phyloP scores from a whole-genome alignment of 2,113 vertebrate genomes.

The Picathartes gymnocephalus region DNA sequence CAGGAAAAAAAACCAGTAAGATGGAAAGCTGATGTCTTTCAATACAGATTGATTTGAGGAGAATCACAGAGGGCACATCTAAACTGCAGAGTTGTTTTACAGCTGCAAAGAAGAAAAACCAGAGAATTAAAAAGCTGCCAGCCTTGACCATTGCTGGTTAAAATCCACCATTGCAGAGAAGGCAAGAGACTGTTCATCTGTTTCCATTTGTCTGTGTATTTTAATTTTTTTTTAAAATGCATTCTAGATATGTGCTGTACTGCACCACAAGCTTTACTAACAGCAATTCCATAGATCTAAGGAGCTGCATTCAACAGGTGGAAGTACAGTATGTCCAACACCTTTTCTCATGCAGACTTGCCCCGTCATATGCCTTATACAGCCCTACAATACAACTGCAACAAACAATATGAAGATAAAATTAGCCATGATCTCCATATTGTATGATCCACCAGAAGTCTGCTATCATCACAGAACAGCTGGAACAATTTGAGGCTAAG shows the following conservation, averaged over 20 bases:
- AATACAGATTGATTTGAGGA: not conserved
- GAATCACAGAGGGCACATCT: not conserved
- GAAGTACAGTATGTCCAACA: not conserved
- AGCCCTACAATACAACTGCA: not conserved
- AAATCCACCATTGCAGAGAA: not conserved
- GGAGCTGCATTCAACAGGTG: not conserved
- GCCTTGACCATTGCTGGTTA: not conserved
- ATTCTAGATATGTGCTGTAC: not conserved
- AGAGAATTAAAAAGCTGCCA: not conserved
- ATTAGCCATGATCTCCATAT: conserved; percentile 34
- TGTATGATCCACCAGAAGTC: conserved; percentile 42
- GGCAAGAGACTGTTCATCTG: not conserved
- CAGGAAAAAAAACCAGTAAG: not conserved
- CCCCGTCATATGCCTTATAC: not conserved
- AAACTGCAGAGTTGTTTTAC: not conserved
- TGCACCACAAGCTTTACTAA: not conserved
- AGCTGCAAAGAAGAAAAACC: not conserved
- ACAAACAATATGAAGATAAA: conserved; percentile 41
- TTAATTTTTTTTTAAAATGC: not conserved
- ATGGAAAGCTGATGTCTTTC: not conserved
- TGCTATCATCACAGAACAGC: conserved; percentile 57
- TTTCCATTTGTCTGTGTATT: not conserved
- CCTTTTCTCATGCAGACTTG: not conserved
- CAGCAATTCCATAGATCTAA: not conserved
- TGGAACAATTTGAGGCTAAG: conserved; percentile 49